A percentile compares a stretch with the other conserved stretches of the same genome.
Conservation (phyloP, 2,797 vertebrate genomes). For the Myoxocephalus aenaeus region DNA sequence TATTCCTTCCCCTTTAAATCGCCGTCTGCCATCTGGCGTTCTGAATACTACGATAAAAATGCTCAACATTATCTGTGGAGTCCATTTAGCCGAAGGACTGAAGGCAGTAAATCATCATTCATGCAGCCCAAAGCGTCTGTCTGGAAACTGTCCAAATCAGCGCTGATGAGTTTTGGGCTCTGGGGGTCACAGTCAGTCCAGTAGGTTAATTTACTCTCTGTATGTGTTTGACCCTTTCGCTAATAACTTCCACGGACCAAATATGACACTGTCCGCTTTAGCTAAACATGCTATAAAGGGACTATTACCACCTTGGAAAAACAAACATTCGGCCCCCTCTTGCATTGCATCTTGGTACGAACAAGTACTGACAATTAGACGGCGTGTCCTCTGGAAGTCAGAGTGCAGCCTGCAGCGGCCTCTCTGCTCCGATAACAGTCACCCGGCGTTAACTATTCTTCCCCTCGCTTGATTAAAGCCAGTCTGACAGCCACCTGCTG, state of each 20-base stretch:
- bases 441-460: constrained; percentile 10
- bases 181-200: constrained; percentile 57
- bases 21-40: constrained; percentile 24
- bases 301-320: neutral
- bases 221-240: constrained; percentile 18
- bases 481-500: constrained; percentile 28
- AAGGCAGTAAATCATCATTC: constrained; percentile 42
- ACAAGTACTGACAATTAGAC: neutral
- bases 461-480: constrained; percentile 37
- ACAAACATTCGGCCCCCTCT: neutral
- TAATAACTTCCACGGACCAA: constrained; percentile 29
- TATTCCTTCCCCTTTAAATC: constrained; percentile 9
- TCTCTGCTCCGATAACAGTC: constrained; percentile 9
- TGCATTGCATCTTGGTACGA: neutral
- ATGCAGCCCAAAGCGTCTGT: constrained; percentile 46
- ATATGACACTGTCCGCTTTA: constrained; percentile 9
- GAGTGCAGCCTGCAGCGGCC: neutral
- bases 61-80: constrained; percentile 32
- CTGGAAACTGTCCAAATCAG: constrained; percentile 57
- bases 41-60: constrained; percentile 27
- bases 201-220: constrained; percentile 54
- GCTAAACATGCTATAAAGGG: neutral
- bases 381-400: neutral
- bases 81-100: constrained; percentile 24
- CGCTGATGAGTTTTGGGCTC: constrained; percentile 54